Base-by-base conservation (phyloP, 2,888 invertebrate species). In the Sesamia inferens region DNA sequence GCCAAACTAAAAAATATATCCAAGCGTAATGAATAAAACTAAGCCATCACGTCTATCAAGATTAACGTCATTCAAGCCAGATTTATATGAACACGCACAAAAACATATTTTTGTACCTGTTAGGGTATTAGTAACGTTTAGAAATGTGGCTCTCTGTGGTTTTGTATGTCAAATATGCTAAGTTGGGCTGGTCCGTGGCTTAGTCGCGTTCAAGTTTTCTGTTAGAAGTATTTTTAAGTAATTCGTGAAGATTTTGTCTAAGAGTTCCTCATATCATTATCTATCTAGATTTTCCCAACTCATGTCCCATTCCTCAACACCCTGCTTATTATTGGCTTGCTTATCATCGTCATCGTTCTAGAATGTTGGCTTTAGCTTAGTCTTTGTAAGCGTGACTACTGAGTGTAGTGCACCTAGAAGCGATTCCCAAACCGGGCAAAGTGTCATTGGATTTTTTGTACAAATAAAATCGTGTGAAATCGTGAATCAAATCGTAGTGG, bases 11-110 rank as follows among this genome's bases (percentile, higher is more conserved):
- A 78, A 81, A 68, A 79, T 78, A 84, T 76, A 84, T 80, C 76
- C 70, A 61, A 85, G 80, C 84, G 66, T 85, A 82, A 81, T 85
- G 83, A 86, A 86, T 86, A 78, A 80, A 82, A 85, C 76, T 85
- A 86, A 86, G 84, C 86, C 78, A 84, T 58, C 72, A 77, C 85
- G 86, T 86, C 86, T 81, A 81, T 86, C 86, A 86, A 86, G 86
- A 86, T 86, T 86, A 86, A 78, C 82, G 86, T 86, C 86, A 81
- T 85, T 84, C 86, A 82, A 85, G 85, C 73, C 82, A 86, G 86
- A 86, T 86, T 86, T 86, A 86, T 86, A 85, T 71, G 85, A 82
- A 81, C 85, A 82, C 77, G 78, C 67, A 85, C 83, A 86, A 85
- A 86, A 85, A 85, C 82, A 81, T 83, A 86, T 78, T 85, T 86